A percentile compares a stretch with the other conserved stretches of the same genome.
Conservation (phyloP, 2,888 invertebrate species). For the Alviniconcha strummeri region DNA sequence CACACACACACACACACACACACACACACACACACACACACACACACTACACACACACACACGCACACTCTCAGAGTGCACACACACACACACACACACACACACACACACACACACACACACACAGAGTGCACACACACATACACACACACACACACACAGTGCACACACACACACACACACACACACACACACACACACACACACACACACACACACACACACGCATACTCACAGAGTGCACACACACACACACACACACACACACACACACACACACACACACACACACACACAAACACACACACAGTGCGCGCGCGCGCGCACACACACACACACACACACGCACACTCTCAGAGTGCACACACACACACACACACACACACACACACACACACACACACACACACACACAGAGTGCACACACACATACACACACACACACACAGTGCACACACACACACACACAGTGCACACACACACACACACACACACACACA, state of each 20-base stretch:
- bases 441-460: conserved; percentile 3
- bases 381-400: not conserved
- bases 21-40: too few species aligned
- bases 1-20: conserved; percentile 8
- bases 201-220: not conserved
- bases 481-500: too few species aligned
- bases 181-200: not conserved
- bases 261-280: too few species aligned
- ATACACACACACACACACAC: not conserved
- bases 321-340: not conserved
- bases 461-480: not conserved
- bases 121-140: too few species aligned
- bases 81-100: conserved; percentile 7
- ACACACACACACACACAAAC: too few species aligned
- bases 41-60: not conserved
- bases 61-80: not conserved
- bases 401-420: not conserved
- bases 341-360: not conserved
- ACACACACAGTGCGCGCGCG: too few species aligned
- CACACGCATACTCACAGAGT: too few species aligned
- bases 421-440: not conserved
- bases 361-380: conserved; percentile 5
- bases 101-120: not conserved
- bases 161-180: not conserved
- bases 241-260: too few species aligned